A percentile compares a stretch with the other conserved stretches of the same genome.
Conservation (phyloP, 1,140 invertebrate genomes). For the Adelges cooleyi region DNA sequence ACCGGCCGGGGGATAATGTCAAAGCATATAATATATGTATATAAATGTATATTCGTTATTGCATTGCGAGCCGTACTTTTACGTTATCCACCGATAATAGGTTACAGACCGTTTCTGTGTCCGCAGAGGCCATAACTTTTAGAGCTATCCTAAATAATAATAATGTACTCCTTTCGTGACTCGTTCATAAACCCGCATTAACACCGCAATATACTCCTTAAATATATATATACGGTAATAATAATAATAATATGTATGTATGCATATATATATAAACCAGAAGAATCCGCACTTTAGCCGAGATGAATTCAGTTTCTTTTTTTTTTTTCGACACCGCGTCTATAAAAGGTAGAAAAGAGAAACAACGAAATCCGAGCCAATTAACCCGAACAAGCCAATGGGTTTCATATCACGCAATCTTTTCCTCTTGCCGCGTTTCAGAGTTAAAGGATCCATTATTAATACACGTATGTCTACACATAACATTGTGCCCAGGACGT, state of each 20-base stretch:
- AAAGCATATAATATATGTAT: conserved; percentile 4
- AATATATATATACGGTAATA: background rate
- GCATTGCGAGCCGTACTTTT: background rate
- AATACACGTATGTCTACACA: too few species aligned
- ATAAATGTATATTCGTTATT: too few species aligned
- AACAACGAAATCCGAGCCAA: conserved; percentile 11
- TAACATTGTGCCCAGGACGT: too few species aligned
- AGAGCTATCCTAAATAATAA: conserved; percentile 13
- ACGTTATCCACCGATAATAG: background rate
- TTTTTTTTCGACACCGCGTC: background rate
- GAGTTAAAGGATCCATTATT: too few species aligned
- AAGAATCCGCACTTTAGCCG: too few species aligned
- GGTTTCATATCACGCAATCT: background rate
- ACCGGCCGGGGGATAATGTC: background rate
- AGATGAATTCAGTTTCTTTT: background rate
- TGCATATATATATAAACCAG: background rate
- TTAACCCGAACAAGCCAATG: background rate
- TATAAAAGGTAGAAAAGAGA: background rate
- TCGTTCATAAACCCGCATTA: conserved; percentile 8
- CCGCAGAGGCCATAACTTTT: conserved; percentile 16
- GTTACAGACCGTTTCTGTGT: background rate
- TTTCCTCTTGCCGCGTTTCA: background rate
- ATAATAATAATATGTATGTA: background rate
- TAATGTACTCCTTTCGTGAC: conserved; percentile 11
- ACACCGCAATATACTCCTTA: background rate